Evolutionary conservation across 2,797 vertebrate species (phyloP).

Genomic region (Syndactyla subalaris): DNA sequence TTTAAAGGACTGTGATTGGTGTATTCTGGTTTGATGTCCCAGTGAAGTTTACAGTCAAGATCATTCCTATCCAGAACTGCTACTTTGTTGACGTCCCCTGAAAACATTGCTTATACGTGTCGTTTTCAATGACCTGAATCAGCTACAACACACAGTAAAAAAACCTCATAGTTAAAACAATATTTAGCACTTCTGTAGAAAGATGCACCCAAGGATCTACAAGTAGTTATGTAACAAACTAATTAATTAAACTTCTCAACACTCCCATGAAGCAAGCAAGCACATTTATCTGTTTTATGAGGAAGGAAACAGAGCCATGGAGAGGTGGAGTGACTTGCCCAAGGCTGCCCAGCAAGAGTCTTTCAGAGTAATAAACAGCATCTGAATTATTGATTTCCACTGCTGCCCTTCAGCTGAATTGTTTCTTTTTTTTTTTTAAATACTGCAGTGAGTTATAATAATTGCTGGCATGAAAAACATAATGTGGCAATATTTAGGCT

Average conservation of each 20-base stretch:
- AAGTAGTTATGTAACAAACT: slow-evolving; percentile 25
- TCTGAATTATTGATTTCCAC: slow-evolving; percentile 43
- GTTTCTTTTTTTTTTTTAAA: background rate
- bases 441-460: background rate
- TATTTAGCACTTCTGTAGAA: slow-evolving; percentile 18
- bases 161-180: background rate
- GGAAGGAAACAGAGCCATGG: background rate
- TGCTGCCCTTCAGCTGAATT: slow-evolving; percentile 8
- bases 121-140: background rate
- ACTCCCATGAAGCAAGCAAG: background rate
- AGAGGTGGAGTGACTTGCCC: slow-evolving; percentile 40
- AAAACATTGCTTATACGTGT: background rate
- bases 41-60: background rate
- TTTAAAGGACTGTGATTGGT: background rate
- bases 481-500: background rate
- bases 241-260: slow-evolving; percentile 58
- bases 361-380: slow-evolving; percentile 56
- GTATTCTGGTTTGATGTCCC: background rate
- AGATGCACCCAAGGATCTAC: background rate
- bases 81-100: background rate
- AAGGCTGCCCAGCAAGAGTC: slow-evolving; percentile 26
- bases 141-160: background rate
- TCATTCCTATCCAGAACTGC: background rate
- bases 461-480: slow-evolving; percentile 39
- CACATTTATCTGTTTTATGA: slow-evolving; percentile 45